Conservation (phyloP, 2,888 invertebrate genomes). For the Xestobium rufovillosum region DNA sequence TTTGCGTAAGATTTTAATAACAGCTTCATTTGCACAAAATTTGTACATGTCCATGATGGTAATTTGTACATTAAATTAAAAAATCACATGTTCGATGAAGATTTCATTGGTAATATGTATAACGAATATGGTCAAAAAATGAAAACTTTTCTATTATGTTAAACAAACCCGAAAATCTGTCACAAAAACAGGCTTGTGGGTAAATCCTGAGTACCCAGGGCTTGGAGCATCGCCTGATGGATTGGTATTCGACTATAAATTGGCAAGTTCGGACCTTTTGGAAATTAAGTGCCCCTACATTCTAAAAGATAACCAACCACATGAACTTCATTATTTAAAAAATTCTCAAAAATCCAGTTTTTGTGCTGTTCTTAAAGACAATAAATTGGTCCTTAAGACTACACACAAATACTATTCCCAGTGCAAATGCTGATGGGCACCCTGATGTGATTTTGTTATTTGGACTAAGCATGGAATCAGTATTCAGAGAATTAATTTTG, state of each 20-base stretch:
- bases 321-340: conserved; percentile 5
- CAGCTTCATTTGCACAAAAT: neutral
- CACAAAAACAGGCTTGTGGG: conserved; percentile 7
- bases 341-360: conserved; percentile 3
- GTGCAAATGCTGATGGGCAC: conserved; percentile 11
- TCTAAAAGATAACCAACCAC: conserved; percentile 5
- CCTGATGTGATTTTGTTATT: conserved; percentile 13
- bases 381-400: conserved; percentile 4
- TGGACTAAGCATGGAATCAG: conserved; percentile 10
- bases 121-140: neutral
- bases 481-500: conserved; percentile 11
- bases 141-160: neutral
- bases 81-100: neutral
- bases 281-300: conserved; percentile 12
- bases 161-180: neutral
- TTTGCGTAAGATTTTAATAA: neutral
- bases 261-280: conserved; percentile 3
- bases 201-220: conserved; percentile 10
- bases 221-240: conserved; percentile 9
- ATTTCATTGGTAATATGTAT: neutral
- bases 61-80: neutral
- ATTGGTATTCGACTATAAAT: conserved; percentile 4
- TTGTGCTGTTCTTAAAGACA: conserved; percentile 3
- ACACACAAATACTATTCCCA: conserved; percentile 11
- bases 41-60: neutral